Conservation (phyloP, 2,113 vertebrate genomes). For the Siniperca chuatsi region DNA sequence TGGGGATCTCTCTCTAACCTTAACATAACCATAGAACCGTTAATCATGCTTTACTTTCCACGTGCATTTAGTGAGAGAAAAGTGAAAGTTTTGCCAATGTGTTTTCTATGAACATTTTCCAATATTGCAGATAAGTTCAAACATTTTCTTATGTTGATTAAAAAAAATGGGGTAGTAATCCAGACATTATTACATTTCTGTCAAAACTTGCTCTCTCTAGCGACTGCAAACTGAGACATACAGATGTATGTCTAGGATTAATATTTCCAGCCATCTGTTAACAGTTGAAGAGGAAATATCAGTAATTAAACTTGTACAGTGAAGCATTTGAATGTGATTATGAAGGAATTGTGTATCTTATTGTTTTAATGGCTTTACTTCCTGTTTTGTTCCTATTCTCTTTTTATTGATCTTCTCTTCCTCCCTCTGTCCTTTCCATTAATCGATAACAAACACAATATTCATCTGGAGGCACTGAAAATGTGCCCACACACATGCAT, state of each 20-base stretch:
- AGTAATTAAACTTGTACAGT: background rate
- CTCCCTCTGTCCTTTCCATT: background rate
- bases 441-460: conserved; percentile 34
- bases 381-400: conserved; percentile 9
- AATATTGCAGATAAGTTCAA: background rate
- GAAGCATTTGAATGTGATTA: conserved; percentile 56
- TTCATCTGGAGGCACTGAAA: conserved; percentile 57
- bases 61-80: too few relatives aligned
- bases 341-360: background rate
- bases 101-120: too few relatives aligned
- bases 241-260: background rate
- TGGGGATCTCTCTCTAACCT: too few relatives aligned
- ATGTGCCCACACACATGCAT: background rate
- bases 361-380: conserved; percentile 11
- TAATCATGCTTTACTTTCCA: too few relatives aligned
- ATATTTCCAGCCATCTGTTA: conserved; percentile 1
- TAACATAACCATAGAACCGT: too few relatives aligned
- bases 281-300: background rate
- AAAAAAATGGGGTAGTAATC: background rate
- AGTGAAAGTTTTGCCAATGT: too few relatives aligned
- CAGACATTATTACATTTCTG: background rate
- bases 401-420: conserved; percentile 18
- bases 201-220: background rate
- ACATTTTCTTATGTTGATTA: background rate
- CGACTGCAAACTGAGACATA: background rate